Evolutionary conservation across 2,797 vertebrate species (phyloP), one percentile per base, ranked within the genome.

Genomic region (Garrulus glandarius): DNA sequence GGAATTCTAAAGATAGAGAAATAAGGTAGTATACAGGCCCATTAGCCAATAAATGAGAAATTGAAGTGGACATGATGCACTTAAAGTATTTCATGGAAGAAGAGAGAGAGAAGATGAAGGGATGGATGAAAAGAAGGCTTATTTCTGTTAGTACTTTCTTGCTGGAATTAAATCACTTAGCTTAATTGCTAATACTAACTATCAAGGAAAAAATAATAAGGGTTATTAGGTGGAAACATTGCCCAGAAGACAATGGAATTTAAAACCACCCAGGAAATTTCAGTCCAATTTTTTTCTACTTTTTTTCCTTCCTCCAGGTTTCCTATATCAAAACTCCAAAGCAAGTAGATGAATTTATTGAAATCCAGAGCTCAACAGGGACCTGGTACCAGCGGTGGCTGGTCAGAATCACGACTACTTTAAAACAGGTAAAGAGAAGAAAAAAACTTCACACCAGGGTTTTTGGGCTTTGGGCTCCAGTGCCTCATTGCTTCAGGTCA

Each of bases 331-430:
- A 99, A 97, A 99, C 99, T 34, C 98, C 99, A 46, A 98, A 99
- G 95, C 99, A 99, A 97, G 98, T 99, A 32, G 99, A 99, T 43
- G 99, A 99, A 95, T 99, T 99, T 95, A 99, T 99, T 72, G 99
- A 99, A 99, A 99, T 99, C 93, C 99, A 99, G 96, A 99, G 99
- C 76, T 99, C 99, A 47, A 99, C 99, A 5, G 99, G 99, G 20
- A 99, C 99, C 1, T 99, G 99, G 97, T 99, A 99, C 97, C 99
- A 99, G 96, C 98, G 99, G 65, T 99, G 99, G 98, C 98, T 99
- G n/a, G 99, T 99, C 97, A 98, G 99, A 95, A 98, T 99, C 57
- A 97, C 97, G 2, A 99, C 99, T 60, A 98, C 98, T 95, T 97
- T 99, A 92, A 99, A 99, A 83, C 99, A 99, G 99, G 99, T 99